Base-by-base conservation (phyloP, 2,888 invertebrate genomes). In the Sthenelais limicola region DNA sequence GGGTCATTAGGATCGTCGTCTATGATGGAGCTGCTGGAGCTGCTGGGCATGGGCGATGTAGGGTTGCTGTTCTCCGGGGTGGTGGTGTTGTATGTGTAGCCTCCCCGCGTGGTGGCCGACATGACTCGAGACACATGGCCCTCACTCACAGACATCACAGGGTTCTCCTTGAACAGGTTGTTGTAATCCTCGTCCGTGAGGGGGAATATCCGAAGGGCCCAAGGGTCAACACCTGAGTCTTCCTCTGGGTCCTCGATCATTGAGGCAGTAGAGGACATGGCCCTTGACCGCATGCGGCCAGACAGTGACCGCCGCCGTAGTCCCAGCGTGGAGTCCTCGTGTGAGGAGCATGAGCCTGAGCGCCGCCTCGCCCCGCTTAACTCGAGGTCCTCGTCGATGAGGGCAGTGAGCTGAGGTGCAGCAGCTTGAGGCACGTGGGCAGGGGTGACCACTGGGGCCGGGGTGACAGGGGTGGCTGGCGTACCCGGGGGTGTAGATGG, bases 1-100 rank as follows among this genome's bases (percentile, higher is more conserved):
- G 85, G 85, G 72, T 86, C 86, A 73, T 83, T 81, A 0, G 82
- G 79, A 68, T 82, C 82, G 54, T 83, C 83, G 15, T 73, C 76
- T 9, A 82, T 83, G 28, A 68, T 68, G 21, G 32, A 33, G 26
- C 56, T 49, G 26, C 28, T 80, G n/a, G 79, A 78, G n/a, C 75
- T 77, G 62, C 82, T 82, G 2, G 79, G 78, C 18, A 78, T 54
- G 2, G 83, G 84, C 5, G 83, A 84, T 7, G 73, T 66, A 0
- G 82, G 80, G 26, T 72, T 47, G 21, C 68, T 38, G 47, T 49
- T 56, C 47, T 71, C 66, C n/a, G 70, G 58, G 33, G 68, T 68
- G 49, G 68, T 21, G 26, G 54, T 62, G 26, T 43, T 24, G 52
- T 67, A 56, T 7, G 47, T 32, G 47, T 66, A 47, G 33, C 47